Conservation (phyloP, 2,888 invertebrate species). For the Thereva nobilitata region DNA sequence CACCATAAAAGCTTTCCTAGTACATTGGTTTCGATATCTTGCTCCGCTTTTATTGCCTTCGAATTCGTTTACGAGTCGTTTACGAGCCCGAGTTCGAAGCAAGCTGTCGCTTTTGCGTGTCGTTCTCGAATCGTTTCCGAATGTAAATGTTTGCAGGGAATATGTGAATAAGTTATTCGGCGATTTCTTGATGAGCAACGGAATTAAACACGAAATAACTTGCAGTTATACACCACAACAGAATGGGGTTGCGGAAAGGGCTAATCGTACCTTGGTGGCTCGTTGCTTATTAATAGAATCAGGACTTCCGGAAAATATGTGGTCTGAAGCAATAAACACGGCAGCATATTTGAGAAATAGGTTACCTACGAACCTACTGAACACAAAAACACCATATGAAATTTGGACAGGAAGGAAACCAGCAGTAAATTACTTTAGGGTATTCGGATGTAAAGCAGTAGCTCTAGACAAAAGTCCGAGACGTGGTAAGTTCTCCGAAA, state of each 20-base stretch:
- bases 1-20: no score
- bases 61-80: no score
- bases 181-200: slow-evolving; percentile 37
- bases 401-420: slow-evolving; percentile 42
- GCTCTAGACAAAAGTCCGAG: no score
- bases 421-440: slow-evolving; percentile 34
- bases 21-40: no score
- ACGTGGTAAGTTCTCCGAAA: no score
- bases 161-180: slow-evolving; percentile 38
- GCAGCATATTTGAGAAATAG: slow-evolving; percentile 29
- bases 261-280: slow-evolving; percentile 43
- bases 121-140: no score
- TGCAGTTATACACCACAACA: slow-evolving; percentile 40
- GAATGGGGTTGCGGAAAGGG: slow-evolving; percentile 42
- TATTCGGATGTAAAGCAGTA: slow-evolving; percentile 38
- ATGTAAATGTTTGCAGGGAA: no score
- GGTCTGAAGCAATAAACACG: slow-evolving; percentile 43
- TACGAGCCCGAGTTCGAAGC: no score
- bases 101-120: no score
- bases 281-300: slow-evolving; percentile 46
- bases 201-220: slow-evolving; percentile 39
- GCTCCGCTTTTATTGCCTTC: no score
- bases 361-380: slow-evolving; percentile 38
- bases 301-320: slow-evolving; percentile 43
- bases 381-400: slow-evolving; percentile 41